phyloP scores from a whole-genome alignment of 2,888 invertebrate species.

The Heliconius aoede region DNA sequence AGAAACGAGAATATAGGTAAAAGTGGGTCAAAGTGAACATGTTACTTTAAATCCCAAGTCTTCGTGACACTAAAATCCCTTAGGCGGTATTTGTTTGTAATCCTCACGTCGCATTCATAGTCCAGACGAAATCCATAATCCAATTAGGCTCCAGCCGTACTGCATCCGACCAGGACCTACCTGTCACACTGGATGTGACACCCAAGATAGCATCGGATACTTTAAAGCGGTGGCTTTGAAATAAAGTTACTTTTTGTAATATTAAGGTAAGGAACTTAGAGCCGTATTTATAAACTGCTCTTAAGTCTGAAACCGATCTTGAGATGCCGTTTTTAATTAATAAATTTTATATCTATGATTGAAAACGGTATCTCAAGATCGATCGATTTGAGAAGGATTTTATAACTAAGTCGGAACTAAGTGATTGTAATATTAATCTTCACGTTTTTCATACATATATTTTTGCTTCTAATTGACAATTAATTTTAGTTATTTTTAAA shows the following conservation, averaged over 20 bases:
- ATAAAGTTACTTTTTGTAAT: not conserved
- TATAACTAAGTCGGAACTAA: too few relatives aligned
- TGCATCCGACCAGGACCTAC: conserved; percentile 47
- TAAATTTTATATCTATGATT: too few relatives aligned
- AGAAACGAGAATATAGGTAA: conserved; percentile 3
- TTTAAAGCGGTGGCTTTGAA: conserved; percentile 12
- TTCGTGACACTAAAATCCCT: conserved; percentile 47
- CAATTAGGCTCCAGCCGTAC: conserved; percentile 64
- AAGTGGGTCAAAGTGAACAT: conserved; percentile 6
- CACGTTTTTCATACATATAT: too few relatives aligned
- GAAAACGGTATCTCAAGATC: too few relatives aligned
- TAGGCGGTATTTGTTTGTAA: conserved; percentile 53
- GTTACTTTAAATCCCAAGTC: conserved; percentile 28
- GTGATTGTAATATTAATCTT: too few relatives aligned
- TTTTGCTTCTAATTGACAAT: not conserved
- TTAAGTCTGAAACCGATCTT: too few relatives aligned
- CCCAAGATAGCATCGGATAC: conserved; percentile 25
- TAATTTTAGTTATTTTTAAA: not conserved
- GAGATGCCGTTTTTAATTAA: too few relatives aligned
- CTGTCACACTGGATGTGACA: conserved; percentile 49
- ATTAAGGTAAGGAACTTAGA: not conserved
- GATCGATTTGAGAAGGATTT: too few relatives aligned
- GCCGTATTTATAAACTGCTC: too few relatives aligned
- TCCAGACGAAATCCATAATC: conserved; percentile 80
- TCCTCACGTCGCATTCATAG: conserved; percentile 72